phyloP scores from a whole-genome alignment of 2,888 invertebrate genomes.

The Didymodactylos carnosus region DNA sequence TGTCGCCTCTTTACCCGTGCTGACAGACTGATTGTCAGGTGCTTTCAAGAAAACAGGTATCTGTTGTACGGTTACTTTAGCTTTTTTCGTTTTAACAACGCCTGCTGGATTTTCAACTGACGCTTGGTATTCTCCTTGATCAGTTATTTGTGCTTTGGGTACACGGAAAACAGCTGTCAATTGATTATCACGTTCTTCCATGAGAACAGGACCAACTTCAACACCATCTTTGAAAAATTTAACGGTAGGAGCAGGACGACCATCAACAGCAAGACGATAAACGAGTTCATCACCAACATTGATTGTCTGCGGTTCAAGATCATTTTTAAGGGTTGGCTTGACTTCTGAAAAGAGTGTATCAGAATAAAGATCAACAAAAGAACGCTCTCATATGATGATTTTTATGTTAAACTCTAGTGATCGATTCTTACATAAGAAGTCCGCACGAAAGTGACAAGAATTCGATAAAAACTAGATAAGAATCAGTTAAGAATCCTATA shows the following conservation, averaged over 20 bases:
- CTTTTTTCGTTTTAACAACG: neutral
- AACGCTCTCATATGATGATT: too few relatives aligned
- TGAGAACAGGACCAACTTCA: neutral
- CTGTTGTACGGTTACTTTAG: neutral
- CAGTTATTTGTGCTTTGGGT: neutral
- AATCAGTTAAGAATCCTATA: too few relatives aligned
- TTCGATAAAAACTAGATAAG: too few relatives aligned
- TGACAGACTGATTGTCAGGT: neutral
- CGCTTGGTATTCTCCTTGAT: neutral
- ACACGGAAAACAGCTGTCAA: neutral
- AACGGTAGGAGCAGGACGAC: neutral
- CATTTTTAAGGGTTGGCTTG: neutral
- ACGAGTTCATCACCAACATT: neutral
- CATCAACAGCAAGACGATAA: neutral
- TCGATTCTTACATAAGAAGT: too few relatives aligned
- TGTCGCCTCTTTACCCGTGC: constrained; percentile 7
- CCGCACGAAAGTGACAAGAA: too few relatives aligned
- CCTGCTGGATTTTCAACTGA: neutral
- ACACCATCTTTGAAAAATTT: neutral
- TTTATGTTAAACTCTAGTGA: too few relatives aligned
- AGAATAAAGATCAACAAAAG: too few relatives aligned
- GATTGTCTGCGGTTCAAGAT: neutral
- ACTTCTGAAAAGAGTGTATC: neutral
- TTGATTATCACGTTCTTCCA: neutral
- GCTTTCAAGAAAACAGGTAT: constrained; percentile 4